Evolutionary conservation across 2,113 vertebrate genomes (phyloP), one percentile per base, ranked within the genome.

Genomic region (Lipophrys pholis): DNA sequence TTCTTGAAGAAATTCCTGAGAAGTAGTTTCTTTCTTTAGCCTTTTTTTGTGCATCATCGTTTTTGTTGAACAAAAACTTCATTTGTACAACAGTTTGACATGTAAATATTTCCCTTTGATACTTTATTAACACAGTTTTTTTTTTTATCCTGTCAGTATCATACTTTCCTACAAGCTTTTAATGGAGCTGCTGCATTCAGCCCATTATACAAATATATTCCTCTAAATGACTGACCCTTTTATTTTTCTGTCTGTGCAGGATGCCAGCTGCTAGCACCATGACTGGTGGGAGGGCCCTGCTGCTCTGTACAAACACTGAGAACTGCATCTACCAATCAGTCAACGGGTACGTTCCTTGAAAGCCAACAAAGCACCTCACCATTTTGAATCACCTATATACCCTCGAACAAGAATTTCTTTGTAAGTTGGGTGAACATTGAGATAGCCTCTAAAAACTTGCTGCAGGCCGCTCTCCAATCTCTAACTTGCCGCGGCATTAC

Each of bases 261-360:
- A 94, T 90, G 93, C 91, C 88, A 64, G 73, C 90, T 95, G 96
- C 94, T 97, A 96, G 95, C 95, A 95, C 89, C 83, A 97, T 98
- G 97, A 97, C 95, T 61, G 93, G 94, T 67, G 93, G 91, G 88
- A 87, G 92, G 92, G 94, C 11, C 9, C 89, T 94, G 88, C 81
- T 93, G 82, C 95, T 91, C 93, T 96, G 95, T 92, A 93, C 92
- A 84, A 93, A 92, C 91, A 92, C 93, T 81, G 93, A 94, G 89
- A 93, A 89, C 93, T 90, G 87, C 77, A 91, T 93, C 92, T 94
- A 92, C 94, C 93, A 89, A 84, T 84, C 90, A 80, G 76, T 84
- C 80, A 92, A 93, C 93, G 95, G 94, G 96, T 97, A 91, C 82
- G 94, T 76, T 9, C 16, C 69, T 73, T 5, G 45, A 50, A 69